A percentile compares a stretch with the other conserved stretches of the same genome.
These are phyloP conservation scores for Cuniculus paca DNA, from an alignment of 2,797 vertebrate genomes.

Conservation along the genomic window DNA sequence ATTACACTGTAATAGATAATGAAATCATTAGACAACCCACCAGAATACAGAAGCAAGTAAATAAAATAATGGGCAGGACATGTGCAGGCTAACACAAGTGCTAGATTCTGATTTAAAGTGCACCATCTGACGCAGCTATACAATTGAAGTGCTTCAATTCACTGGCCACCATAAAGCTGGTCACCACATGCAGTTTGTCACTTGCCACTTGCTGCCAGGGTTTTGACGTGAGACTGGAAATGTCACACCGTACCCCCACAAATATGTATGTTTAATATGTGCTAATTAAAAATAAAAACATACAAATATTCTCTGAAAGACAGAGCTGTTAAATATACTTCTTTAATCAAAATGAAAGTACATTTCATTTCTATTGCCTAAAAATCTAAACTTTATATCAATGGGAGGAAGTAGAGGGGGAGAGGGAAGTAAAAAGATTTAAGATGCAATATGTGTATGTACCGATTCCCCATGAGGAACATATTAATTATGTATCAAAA, in stretches of 20 bases:
- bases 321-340: not conserved
- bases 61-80: not conserved
- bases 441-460: not conserved
- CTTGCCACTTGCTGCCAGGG: not conserved
- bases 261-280: not conserved
- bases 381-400: not conserved
- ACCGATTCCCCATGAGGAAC: not conserved
- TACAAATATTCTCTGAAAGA: not conserved
- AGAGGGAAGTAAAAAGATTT: not conserved
- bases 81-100: not conserved
- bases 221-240: not conserved
- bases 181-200: not conserved
- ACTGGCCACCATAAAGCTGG: not conserved
- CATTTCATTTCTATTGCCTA: not conserved
- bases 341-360: slow-evolving; percentile 18
- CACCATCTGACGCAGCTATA: not conserved
- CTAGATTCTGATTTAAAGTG: not conserved
- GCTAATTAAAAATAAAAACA: not conserved
- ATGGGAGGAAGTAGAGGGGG: not conserved
- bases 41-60: not conserved
- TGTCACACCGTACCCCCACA: not conserved
- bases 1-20: not conserved
- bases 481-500: not conserved
- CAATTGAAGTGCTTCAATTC: not conserved
- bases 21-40: not conserved